Evolutionary conservation across 2,113 vertebrate species (phyloP).

Genomic region (Tinamus guttatus): DNA sequence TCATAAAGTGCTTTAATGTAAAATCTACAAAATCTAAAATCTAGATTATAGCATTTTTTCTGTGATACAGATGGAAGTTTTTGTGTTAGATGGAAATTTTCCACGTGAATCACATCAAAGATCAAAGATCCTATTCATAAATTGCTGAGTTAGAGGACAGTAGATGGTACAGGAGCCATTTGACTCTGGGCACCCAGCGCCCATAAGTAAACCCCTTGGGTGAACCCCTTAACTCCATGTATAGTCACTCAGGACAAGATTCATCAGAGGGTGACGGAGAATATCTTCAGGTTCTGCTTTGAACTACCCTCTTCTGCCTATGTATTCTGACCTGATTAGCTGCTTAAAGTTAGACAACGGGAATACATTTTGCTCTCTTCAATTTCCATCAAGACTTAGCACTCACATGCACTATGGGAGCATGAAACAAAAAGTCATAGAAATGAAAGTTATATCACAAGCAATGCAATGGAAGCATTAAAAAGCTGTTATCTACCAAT

Average conservation of each 20-base stretch:
- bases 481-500: slow-evolving; percentile 25
- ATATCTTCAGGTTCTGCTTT: background rate
- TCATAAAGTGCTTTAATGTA: background rate
- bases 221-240: background rate
- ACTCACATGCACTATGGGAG: background rate
- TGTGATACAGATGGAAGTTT: background rate
- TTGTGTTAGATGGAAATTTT: background rate
- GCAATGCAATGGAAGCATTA: slow-evolving; percentile 18
- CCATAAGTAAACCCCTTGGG: background rate
- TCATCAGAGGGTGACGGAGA: background rate
- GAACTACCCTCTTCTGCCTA: background rate
- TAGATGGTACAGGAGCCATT: background rate
- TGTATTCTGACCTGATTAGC: background rate
- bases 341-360: background rate
- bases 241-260: background rate
- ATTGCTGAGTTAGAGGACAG: background rate
- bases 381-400: background rate
- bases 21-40: background rate
- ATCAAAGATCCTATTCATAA: background rate
- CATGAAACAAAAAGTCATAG: slow-evolving; percentile 24
- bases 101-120: background rate
- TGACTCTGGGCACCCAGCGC: background rate
- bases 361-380: background rate
- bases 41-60: background rate
- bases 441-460: slow-evolving; percentile 7